Conservation (phyloP, 2,113 vertebrate genomes). For the Varanus komodoensis region DNA sequence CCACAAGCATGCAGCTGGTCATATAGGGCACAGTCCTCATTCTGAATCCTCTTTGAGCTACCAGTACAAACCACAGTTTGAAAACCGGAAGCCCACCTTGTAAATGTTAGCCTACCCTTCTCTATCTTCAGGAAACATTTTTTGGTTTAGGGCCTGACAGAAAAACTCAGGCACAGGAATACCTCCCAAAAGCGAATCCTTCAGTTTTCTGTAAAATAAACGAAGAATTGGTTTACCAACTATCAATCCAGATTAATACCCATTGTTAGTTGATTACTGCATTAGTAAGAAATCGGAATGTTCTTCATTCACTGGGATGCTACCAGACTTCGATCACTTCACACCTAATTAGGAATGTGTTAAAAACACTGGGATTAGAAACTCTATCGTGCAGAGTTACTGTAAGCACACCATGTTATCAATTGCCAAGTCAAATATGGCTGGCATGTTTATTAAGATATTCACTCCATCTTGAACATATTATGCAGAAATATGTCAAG, state of each 20-base stretch:
- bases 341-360: slow-evolving; percentile 33
- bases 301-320: background rate
- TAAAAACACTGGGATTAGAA: slow-evolving; percentile 18
- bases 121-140: background rate
- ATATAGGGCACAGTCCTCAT: background rate
- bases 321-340: slow-evolving; percentile 12
- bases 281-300: background rate
- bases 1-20: background rate
- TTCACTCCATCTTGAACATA: background rate
- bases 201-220: background rate
- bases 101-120: background rate
- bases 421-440: slow-evolving; percentile 1
- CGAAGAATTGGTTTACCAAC: background rate
- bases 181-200: background rate
- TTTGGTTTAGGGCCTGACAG: background rate
- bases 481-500: background rate
- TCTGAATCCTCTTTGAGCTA: background rate
- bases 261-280: background rate
- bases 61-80: background rate
- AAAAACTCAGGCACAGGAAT: background rate
- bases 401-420: slow-evolving; percentile 8
- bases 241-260: background rate
- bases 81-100: background rate
- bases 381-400: background rate
- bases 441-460: background rate